Conservation (phyloP, 2,888 invertebrate genomes). For the Acronicta aceris region DNA sequence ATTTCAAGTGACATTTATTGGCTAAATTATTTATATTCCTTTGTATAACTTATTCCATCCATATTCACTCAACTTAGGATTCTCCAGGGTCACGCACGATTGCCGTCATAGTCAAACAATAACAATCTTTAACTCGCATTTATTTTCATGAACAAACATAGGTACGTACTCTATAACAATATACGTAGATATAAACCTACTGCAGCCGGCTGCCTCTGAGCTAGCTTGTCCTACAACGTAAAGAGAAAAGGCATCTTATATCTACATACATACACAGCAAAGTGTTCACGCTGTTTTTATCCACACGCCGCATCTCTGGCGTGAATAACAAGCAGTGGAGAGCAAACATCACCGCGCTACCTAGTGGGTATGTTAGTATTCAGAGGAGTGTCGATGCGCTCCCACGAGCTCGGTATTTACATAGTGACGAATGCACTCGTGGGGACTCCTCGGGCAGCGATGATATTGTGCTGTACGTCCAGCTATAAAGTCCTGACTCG, state of each 20-base stretch:
- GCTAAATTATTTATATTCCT: no score
- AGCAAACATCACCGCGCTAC: slow-evolving; percentile 24
- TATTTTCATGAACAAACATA: no score
- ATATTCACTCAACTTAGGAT: no score
- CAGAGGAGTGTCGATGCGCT: slow-evolving; percentile 2
- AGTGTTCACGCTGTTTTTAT: slow-evolving; percentile 24
- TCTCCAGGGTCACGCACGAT: no score
- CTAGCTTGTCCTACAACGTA: no score
- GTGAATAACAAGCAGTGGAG: slow-evolving; percentile 36
- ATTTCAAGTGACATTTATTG: no score
- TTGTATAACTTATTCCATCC: no score
- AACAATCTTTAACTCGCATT: no score
- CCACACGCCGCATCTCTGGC: slow-evolving; percentile 18
- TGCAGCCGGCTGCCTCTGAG: background rate
- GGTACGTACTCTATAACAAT: no score
- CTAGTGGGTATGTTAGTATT: slow-evolving; percentile 33
- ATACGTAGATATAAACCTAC: no score
- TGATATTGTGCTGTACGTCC: slow-evolving; percentile 6
- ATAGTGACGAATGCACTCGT: background rate
- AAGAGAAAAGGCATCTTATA: background rate
- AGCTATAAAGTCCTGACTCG: slow-evolving; percentile 8
- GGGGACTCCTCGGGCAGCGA: slow-evolving; percentile 4
- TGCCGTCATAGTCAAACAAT: no score
- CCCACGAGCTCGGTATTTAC: slow-evolving; percentile 2
- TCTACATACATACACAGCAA: slow-evolving; percentile 5